A percentile compares a stretch with the other conserved stretches of the same genome.
Conservation (phyloP, 2,113 vertebrate genomes). For the Strix aluco region DNA sequence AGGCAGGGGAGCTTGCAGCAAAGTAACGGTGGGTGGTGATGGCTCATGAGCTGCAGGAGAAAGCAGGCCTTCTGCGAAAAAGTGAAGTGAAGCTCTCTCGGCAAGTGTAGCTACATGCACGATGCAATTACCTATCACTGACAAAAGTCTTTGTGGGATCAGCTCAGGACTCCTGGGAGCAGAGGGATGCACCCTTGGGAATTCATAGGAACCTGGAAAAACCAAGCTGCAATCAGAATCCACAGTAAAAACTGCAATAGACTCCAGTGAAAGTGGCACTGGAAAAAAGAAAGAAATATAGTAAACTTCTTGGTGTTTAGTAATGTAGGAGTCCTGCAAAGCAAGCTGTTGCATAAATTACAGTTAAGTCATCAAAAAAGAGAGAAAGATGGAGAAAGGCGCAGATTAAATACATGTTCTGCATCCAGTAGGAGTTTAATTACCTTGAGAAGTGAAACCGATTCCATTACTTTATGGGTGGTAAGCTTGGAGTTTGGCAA, state of each 20-base stretch:
- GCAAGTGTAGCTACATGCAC: accelerated
- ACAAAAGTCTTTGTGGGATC: not conserved
- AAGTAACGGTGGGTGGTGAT: not conserved
- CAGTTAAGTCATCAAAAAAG: not conserved
- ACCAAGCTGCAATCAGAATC: not conserved
- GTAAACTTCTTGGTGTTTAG: not conserved
- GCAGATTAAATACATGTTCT: not conserved
- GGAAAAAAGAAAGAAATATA: not conserved
- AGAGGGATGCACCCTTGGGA: not conserved
- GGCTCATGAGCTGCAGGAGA: not conserved
- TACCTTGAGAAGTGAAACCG: not conserved
- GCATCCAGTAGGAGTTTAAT: not conserved
- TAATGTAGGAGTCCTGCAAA: not conserved
- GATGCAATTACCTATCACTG: accelerated
- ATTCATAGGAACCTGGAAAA: not conserved
- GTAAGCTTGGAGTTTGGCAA: slow-evolving; percentile 14
- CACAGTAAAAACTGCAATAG: not conserved
- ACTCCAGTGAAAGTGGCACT: not conserved
- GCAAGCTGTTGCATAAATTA: not conserved
- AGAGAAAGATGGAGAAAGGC: not conserved
- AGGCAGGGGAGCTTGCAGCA: not conserved
- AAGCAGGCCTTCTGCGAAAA: not conserved
- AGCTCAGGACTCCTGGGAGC: not conserved
- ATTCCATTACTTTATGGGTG: not conserved
- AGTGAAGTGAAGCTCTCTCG: not conserved